Conservation (phyloP, 2,888 invertebrate genomes). For the Habrosyne pyritoides region DNA sequence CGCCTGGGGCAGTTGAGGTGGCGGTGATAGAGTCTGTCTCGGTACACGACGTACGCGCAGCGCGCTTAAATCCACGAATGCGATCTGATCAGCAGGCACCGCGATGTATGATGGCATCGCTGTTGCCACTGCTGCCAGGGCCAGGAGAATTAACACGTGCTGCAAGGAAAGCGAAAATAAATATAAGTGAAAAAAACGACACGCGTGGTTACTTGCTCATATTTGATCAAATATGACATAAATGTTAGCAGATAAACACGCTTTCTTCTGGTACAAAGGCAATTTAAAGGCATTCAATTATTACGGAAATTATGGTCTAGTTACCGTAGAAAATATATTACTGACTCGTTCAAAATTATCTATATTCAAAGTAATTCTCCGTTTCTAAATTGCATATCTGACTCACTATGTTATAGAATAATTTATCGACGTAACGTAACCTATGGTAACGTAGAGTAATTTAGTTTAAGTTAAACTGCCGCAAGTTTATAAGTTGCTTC, state of each 20-base stretch:
- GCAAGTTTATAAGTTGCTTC: constrained; percentile 4
- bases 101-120: constrained; percentile 85
- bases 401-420: background rate
- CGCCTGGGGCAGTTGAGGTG: constrained; percentile 41
- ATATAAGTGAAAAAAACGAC: constrained; percentile 18
- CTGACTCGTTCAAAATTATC: background rate
- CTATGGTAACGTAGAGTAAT: background rate
- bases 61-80: constrained; percentile 81
- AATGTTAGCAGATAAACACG: background rate
- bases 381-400: background rate
- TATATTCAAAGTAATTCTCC: background rate
- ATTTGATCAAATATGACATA: background rate
- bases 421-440: background rate
- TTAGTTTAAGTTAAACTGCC: background rate
- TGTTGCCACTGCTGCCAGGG: constrained; percentile 51
- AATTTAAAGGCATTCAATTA: too few relatives aligned
- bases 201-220: constrained; percentile 7
- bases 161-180: constrained; percentile 38
- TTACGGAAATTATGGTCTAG: background rate
- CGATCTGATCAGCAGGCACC: constrained; percentile 84
- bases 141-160: constrained; percentile 57
- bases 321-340: too few relatives aligned
- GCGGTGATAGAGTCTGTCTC: constrained; percentile 58
- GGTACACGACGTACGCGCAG: constrained; percentile 64
- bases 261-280: background rate